Base-by-base conservation (phyloP, 2,797 vertebrate genomes). In the Pipistrellus pipistrellus region DNA sequence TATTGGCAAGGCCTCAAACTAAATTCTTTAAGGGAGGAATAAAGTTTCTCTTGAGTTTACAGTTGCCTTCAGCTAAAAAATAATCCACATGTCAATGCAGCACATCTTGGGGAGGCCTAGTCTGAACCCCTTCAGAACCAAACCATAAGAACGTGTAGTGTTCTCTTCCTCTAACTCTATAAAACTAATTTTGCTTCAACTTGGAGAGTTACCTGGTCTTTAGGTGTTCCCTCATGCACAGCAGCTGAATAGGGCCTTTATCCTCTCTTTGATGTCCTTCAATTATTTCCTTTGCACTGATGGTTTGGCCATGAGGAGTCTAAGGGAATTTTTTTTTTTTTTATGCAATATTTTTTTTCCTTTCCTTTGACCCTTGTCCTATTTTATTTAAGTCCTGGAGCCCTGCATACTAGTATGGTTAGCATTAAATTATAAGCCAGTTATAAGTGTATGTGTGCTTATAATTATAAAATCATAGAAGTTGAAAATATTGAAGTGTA, bases 361-460 rank as follows among this genome's bases (percentile, higher is more conserved):
- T 55, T 66, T 69, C 46, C 41, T 83, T 93, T 87, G 10, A 75
- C 30, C 20, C 3, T 68, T 88, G 10, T 1, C 5, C 27, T 84
- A 85, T 10, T 91, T 80, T 66, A 48, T 88, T 80, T 76, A 55
- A 85, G 11, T 35, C 6, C 27, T 11, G 7, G 78, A 57, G 11
- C 8, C 15, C 55, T 32, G 10, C 2, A 73, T 27, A 76, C 17
- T 68, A 88, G 8, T 51, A 91, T 82, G 17, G 4, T 57, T 83
- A 93, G 8, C 18, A 85, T 72, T 83, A 71, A 90, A 23, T 87
- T 82, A n/a, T 27, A 77, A 84, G 13, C 6, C 41, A 80, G 14
- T 35, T 94, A 77, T 87, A 91, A 86, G 51, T 93, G 75, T 62
- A 2, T 86, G 10, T 38, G 9, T 51, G 12, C 5, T 92, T 92